phyloP scores from a whole-genome alignment of 1,140 invertebrate species.

The Cotesia chilonis region DNA sequence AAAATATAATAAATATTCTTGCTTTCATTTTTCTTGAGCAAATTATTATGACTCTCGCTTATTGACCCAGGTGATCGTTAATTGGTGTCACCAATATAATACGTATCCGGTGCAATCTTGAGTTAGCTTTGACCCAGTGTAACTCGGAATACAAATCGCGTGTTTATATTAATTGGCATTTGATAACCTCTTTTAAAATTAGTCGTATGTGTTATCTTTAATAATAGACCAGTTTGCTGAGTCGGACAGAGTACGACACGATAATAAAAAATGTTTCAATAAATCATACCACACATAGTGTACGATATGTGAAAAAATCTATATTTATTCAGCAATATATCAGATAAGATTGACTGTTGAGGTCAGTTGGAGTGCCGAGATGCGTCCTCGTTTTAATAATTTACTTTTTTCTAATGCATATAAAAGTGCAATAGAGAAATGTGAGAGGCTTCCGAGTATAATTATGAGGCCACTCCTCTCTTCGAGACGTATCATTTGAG shows the following conservation, averaged over 20 bases:
- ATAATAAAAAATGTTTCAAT: conserved; percentile 1
- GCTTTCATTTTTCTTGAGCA: conserved; percentile 7
- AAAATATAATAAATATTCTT: conserved; percentile 34
- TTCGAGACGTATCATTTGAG: neutral
- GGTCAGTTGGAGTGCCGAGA: neutral
- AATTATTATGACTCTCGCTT: conserved; percentile 2
- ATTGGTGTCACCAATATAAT: neutral
- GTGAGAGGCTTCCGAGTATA: conserved; percentile 9
- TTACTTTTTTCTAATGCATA: conserved; percentile 6
- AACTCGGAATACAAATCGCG: neutral
- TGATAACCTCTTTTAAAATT: conserved; percentile 26
- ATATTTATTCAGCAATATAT: neutral
- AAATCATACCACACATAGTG: conserved; percentile 6
- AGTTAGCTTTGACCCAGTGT: conserved; percentile 5
- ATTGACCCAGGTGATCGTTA: conserved; percentile 13
- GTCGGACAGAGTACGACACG: neutral
- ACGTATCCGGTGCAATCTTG: neutral
- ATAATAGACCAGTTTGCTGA: conserved; percentile 2
- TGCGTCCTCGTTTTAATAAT: conserved; percentile 3
- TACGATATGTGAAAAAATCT: neutral
- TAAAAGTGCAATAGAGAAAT: conserved; percentile 15
- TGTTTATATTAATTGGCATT: conserved; percentile 17
- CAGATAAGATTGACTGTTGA: neutral
- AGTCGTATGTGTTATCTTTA: conserved; percentile 2
- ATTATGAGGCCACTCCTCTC: conserved; percentile 19